Evolutionary conservation across 1,140 invertebrate species (phyloP).

Genomic region (Aporrectodea caliginosa): DNA sequence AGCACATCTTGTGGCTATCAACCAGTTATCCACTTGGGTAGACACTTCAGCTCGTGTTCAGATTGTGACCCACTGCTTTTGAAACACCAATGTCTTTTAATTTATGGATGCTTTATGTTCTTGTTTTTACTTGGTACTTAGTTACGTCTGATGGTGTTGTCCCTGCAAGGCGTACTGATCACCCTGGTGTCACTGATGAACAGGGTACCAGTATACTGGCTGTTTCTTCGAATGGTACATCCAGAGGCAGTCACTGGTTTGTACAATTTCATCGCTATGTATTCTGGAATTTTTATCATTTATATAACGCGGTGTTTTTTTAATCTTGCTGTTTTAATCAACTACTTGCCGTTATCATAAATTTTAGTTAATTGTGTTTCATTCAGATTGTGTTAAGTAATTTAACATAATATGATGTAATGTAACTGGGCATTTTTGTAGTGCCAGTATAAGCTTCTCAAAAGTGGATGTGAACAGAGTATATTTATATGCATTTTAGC

Average conservation of each 20-base stretch:
- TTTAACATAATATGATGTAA: not conserved
- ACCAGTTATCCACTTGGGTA: too few relatives aligned
- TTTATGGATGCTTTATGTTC: too few relatives aligned
- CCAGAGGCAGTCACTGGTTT: not conserved
- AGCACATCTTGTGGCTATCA: too few relatives aligned
- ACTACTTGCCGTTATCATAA: too few relatives aligned
- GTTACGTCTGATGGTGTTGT: not conserved
- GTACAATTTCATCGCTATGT: too few relatives aligned
- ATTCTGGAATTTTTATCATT: too few relatives aligned
- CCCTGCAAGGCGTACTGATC: not conserved
- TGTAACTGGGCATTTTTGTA: not conserved
- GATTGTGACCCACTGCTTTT: too few relatives aligned
- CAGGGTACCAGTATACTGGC: not conserved
- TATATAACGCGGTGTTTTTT: too few relatives aligned
- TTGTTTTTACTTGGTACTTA: not conserved
- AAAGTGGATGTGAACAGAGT: not conserved
- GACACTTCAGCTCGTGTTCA: too few relatives aligned
- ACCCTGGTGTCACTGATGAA: not conserved
- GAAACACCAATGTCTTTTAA: too few relatives aligned
- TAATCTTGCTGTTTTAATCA: too few relatives aligned
- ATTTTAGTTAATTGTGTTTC: not conserved
- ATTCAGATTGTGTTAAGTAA: not conserved
- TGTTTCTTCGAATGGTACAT: not conserved
- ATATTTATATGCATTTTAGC: not conserved
- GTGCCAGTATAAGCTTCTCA: not conserved